Evolutionary conservation across 2,113 vertebrate species (phyloP).

Genomic region (Rattus rattus): DNA sequence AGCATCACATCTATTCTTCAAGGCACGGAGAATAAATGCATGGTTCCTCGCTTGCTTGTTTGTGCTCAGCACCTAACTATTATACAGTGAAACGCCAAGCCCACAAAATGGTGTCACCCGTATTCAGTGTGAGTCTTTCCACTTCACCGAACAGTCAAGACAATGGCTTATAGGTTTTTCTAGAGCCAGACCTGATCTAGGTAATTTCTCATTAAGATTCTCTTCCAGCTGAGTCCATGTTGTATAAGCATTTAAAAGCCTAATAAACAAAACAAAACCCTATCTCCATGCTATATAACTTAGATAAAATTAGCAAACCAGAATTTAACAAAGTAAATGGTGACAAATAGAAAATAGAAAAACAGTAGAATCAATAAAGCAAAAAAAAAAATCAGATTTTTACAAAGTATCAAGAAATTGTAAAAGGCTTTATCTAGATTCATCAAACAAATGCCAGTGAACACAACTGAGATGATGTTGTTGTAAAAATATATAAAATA

Average conservation of each 20-base stretch:
- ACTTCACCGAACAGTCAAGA: neutral
- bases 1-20: neutral
- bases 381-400: neutral
- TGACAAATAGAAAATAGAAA: neutral
- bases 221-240: neutral
- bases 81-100: neutral
- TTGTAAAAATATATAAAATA: no score
- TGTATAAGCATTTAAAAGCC: neutral
- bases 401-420: neutral
- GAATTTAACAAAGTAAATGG: neutral
- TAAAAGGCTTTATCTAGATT: neutral
- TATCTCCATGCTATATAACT: neutral
- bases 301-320: neutral
- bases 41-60: neutral
- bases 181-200: neutral
- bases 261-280: neutral
- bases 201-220: neutral
- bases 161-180: neutral
- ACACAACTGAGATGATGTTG: neutral
- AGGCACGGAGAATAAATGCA: neutral
- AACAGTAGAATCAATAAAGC: neutral
- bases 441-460: neutral
- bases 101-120: neutral
- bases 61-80: neutral
- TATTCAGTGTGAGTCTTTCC: neutral